A percentile compares a stretch with the other conserved stretches of the same genome.
Conservation (phyloP, 2,113 vertebrate genomes). For the Accipiter virgatus region DNA sequence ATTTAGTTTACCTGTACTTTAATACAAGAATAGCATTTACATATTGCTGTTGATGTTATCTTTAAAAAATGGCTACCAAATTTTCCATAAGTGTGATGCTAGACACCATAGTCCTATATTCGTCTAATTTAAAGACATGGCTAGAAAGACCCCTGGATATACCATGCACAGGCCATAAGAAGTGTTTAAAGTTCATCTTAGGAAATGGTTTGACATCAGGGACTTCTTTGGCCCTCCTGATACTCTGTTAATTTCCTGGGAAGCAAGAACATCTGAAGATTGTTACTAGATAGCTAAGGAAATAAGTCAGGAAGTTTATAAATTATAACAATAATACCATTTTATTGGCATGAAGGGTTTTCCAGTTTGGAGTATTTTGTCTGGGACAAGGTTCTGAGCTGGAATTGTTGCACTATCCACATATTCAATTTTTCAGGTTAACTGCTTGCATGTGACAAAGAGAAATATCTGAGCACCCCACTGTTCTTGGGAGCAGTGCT, state of each 20-base stretch:
- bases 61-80: background rate
- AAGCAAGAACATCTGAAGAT: background rate
- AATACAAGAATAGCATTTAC: background rate
- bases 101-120: background rate
- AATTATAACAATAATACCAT: background rate
- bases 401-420: background rate
- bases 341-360: background rate
- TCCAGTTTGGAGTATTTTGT: background rate
- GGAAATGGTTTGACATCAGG: background rate
- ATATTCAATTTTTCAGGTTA: background rate
- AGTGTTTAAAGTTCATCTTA: background rate
- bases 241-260: background rate
- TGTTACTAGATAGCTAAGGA: background rate
- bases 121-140: background rate
- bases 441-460: background rate
- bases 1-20: background rate
- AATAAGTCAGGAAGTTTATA: background rate
- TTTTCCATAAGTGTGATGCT: background rate
- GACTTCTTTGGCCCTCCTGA: background rate
- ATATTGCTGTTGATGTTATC: background rate
- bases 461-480: background rate
- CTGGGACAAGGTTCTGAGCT: background rate
- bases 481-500: background rate
- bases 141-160: background rate
- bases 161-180: background rate